Evolutionary conservation across 23 tunicate species (phyloP).

Genomic region (Halocynthia roretzi): DNA sequence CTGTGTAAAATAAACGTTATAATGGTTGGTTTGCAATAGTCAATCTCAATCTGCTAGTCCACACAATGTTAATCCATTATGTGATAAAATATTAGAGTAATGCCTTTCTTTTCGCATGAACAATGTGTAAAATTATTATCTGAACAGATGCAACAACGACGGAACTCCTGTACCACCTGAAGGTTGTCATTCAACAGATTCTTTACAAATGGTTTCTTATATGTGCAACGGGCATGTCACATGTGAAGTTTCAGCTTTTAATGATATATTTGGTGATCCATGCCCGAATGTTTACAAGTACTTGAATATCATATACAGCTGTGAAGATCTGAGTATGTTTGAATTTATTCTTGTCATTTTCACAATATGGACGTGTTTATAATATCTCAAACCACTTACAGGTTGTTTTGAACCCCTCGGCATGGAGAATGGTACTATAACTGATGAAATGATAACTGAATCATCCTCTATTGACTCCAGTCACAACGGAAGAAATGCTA

Average conservation of each 20-base stretch:
- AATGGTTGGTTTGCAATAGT: too few species aligned
- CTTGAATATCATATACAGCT: conserved; percentile 75
- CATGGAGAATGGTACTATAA: conserved; percentile 71
- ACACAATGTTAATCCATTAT: too few species aligned
- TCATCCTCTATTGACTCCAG: conserved; percentile 52
- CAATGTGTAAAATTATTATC: too few species aligned
- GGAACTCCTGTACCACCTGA: conserved; percentile 56
- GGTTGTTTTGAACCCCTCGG: conserved; percentile 71
- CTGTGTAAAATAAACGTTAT: too few species aligned
- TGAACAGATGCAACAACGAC: background rate
- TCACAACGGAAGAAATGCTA: conserved; percentile 53
- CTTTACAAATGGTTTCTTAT: conserved; percentile 46
- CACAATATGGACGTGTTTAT: background rate
- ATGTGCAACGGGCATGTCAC: conserved; percentile 53
- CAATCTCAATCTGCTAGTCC: too few species aligned
- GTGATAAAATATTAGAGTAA: too few species aligned
- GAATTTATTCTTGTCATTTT: background rate
- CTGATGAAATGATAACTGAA: conserved; percentile 48
- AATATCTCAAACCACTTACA: conserved; percentile 3
- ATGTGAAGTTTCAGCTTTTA: conserved; percentile 49
- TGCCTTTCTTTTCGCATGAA: too few species aligned
- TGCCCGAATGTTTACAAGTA: conserved; percentile 75
- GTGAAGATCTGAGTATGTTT: conserved; percentile 57
- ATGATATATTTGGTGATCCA: conserved; percentile 82
- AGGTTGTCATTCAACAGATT: conserved; percentile 54